phyloP scores from a whole-genome alignment of 35 echinoderm and acorn worm genomes.

The Lytechinus pictus region DNA sequence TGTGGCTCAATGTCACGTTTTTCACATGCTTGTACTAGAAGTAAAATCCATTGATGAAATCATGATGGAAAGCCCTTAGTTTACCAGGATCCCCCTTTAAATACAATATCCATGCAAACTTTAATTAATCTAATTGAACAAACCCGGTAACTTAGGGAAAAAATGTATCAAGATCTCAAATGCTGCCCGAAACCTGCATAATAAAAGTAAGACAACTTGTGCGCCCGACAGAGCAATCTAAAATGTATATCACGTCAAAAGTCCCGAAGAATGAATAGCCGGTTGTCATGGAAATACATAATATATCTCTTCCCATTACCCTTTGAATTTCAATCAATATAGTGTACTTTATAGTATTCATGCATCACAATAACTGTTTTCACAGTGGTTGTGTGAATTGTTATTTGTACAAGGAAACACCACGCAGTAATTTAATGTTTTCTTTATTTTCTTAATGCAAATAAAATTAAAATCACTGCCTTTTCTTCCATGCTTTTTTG shows the following conservation, averaged over 20 bases:
- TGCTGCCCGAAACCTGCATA: not conserved
- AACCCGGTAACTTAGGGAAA: not conserved
- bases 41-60: no score
- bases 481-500: no score
- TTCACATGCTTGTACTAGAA: no score
- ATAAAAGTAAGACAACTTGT: not conserved
- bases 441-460: no score
- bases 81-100: no score
- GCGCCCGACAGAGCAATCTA: not conserved
- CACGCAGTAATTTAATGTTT: no score
- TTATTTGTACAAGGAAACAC: no score
- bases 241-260: not conserved
- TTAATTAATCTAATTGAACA: not conserved
- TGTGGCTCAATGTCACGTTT: no score
- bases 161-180: not conserved
- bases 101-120: not conserved
- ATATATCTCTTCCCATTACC: not conserved
- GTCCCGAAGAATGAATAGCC: not conserved
- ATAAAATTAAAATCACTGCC: no score
- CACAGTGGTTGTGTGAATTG: not conserved
- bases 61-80: no score
- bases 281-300: not conserved
- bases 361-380: not conserved
- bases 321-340: not conserved
- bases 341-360: not conserved